Evolutionary conservation across 2,113 vertebrate genomes (phyloP).

Genomic region (Talpa occidentalis): DNA sequence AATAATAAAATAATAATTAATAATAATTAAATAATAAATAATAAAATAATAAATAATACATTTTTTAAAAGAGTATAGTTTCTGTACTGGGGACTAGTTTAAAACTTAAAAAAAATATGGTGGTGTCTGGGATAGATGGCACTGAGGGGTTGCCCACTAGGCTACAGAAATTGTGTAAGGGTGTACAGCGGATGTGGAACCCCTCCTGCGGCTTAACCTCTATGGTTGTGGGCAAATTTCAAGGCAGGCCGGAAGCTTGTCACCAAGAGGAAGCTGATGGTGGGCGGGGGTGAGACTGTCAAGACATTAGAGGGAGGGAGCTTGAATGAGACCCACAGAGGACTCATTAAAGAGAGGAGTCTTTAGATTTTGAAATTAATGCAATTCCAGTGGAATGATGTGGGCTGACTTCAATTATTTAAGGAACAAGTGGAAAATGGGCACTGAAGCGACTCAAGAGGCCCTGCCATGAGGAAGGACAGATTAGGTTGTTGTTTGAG

Average conservation of each 20-base stretch:
- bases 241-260: not conserved
- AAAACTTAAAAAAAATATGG: not conserved
- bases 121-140: not conserved
- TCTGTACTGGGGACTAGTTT: not conserved
- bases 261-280: not conserved
- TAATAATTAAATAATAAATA: too few species aligned
- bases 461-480: not conserved
- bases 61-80: not conserved
- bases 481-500: constrained; percentile 14
- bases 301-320: not conserved
- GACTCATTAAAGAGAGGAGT: not conserved
- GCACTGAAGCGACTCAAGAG: not conserved
- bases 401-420: not conserved
- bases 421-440: not conserved
- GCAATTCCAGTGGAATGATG: not conserved
- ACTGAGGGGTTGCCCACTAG: not conserved
- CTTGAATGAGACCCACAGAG: not conserved
- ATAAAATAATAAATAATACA: too few species aligned
- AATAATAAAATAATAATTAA: too few species aligned
- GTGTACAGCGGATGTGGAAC: not conserved
- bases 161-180: not conserved
- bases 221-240: not conserved
- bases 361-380: not conserved
- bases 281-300: too few species aligned
- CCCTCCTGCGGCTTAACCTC: not conserved